These are phyloP conservation scores for Drosophila melanocephala DNA, from an alignment of 2,888 invertebrate genomes.

Conservation along the genomic window DNA sequence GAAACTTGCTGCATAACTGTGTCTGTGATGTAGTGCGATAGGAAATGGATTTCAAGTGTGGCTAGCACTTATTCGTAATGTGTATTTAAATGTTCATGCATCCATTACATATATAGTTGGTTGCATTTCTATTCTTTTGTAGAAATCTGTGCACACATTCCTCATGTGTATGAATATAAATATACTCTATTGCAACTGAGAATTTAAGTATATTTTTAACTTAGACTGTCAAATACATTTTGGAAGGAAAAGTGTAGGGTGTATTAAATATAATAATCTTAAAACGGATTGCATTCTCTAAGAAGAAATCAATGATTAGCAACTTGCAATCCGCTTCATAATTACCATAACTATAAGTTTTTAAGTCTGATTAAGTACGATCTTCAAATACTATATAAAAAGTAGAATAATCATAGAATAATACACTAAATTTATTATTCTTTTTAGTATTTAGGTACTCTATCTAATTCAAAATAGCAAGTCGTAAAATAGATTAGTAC, in stretches of 20 bases:
- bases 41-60: slow-evolving; percentile 70
- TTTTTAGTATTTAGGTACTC: background rate
- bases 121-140: background rate
- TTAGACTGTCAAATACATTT: background rate
- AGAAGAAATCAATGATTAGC: background rate
- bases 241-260: background rate
- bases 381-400: background rate
- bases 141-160: background rate
- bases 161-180: background rate
- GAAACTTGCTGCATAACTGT: background rate
- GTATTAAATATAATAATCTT: background rate
- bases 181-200: background rate
- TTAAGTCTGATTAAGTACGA: no score
- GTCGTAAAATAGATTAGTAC: background rate
- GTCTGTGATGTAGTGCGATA: slow-evolving; percentile 15
- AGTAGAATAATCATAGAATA: background rate
- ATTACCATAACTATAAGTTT: no score
- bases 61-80: slow-evolving; percentile 26
- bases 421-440: background rate
- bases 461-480: background rate
- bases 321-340: background rate
- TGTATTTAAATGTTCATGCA: slow-evolving; percentile 33
- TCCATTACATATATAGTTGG: background rate
- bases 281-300: background rate
- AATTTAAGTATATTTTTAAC: background rate